phyloP scores from a whole-genome alignment of 1,140 invertebrate species.

The Diuraphis noxia region DNA sequence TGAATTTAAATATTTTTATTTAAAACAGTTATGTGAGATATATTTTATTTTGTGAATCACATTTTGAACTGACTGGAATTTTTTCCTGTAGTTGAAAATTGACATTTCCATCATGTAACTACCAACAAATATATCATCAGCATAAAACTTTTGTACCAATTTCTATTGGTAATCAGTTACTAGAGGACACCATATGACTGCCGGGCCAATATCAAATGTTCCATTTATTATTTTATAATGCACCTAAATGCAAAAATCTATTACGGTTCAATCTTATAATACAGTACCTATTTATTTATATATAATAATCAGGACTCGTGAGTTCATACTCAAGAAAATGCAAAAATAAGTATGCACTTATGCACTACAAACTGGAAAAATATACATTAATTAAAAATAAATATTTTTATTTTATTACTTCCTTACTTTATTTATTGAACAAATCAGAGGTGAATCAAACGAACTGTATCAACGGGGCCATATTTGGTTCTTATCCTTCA shows the following conservation, averaged over 20 bases:
- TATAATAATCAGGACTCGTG: no score
- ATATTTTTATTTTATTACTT: no score
- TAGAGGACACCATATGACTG: not conserved
- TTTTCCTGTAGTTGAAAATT: not conserved
- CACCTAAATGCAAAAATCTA: not conserved
- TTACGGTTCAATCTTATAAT: no score
- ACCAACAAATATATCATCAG: not conserved
- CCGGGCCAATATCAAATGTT: not conserved
- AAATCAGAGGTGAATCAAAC: not conserved
- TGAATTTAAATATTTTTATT: no score
- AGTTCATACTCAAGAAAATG: no score
- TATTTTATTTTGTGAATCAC: no score
- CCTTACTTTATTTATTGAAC: not conserved
- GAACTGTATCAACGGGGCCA: slow-evolving; percentile 14
- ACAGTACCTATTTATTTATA: no score
- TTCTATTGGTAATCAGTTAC: not conserved
- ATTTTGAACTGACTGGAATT: not conserved
- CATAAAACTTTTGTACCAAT: not conserved
- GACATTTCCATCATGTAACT: not conserved
- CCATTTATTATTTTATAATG: not conserved
- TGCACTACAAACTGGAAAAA: no score
- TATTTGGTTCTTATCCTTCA: slow-evolving; percentile 13
- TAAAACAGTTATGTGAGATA: no score
- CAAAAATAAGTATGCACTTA: no score
- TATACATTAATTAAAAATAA: no score